These are phyloP conservation scores for Drosophila carrolli DNA, from an alignment of 1,140 invertebrate species.

Conservation along the genomic window DNA sequence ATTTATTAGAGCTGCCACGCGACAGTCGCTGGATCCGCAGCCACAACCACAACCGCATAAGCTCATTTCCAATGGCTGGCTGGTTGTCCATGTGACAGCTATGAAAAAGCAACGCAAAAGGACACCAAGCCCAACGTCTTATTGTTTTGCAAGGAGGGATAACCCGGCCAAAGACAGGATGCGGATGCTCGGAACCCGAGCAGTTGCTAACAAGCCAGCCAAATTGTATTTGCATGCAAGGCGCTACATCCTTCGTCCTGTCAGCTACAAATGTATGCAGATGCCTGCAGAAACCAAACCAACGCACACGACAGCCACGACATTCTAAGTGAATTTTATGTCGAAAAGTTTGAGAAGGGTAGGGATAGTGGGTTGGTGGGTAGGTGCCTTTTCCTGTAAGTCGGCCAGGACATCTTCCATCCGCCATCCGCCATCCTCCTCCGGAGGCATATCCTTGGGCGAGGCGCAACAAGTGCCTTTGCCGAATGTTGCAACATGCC, in stretches of 20 bases:
- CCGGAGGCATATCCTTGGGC: slow-evolving; percentile 20
- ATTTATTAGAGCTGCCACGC: slow-evolving; percentile 79
- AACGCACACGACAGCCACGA: slow-evolving; percentile 80
- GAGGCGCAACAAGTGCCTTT: slow-evolving; percentile 59
- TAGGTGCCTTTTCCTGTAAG: background rate
- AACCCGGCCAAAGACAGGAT: slow-evolving; percentile 26
- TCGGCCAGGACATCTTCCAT: slow-evolving; percentile 18
- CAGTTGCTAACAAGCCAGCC: slow-evolving; percentile 70
- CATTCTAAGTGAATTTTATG: slow-evolving; percentile 82
- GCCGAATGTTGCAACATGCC: slow-evolving; percentile 69
- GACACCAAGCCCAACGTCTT: slow-evolving; percentile 48
- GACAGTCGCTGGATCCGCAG: slow-evolving; percentile 48
- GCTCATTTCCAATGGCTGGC: slow-evolving; percentile 67
- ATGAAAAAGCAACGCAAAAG: slow-evolving; percentile 26
- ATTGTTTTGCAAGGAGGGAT: slow-evolving; percentile 64
- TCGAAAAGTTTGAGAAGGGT: slow-evolving; percentile 80
- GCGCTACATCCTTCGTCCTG: slow-evolving; percentile 67
- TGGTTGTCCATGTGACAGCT: slow-evolving; percentile 70
- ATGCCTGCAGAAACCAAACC: slow-evolving; percentile 72
- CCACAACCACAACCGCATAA: slow-evolving; percentile 68
- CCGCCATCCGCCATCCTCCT: background rate
- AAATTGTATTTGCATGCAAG: slow-evolving; percentile 83
- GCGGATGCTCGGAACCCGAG: slow-evolving; percentile 14
- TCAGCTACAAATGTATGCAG: slow-evolving; percentile 80
- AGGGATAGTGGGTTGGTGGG: slow-evolving; percentile 9